phyloP scores from a whole-genome alignment of 2,113 vertebrate genomes.

The Blennius ocellaris region DNA sequence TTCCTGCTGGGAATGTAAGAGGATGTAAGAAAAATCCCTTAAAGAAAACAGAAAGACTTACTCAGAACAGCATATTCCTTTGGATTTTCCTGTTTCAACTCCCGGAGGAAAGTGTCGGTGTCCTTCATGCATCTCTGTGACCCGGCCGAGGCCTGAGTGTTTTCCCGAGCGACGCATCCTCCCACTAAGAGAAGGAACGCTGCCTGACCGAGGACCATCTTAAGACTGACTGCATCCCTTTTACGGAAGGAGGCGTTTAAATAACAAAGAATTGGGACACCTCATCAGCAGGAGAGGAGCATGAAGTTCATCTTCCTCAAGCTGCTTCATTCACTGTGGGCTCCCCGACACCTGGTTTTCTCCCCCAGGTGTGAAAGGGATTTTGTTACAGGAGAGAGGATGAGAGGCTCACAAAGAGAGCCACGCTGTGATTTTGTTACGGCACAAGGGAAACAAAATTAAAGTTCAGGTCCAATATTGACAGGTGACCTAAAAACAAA shows the following conservation, averaged over 20 bases:
- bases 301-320: conserved; percentile 55
- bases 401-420: neutral
- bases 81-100: conserved; percentile 82
- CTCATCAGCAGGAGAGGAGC: conserved; percentile 32
- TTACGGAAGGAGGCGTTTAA: conserved; percentile 65
- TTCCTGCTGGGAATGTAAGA: too few relatives aligned
- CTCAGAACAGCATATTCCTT: conserved; percentile 86
- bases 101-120: conserved; percentile 80
- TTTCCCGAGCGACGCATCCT: conserved; percentile 4
- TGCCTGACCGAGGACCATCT: conserved; percentile 66
- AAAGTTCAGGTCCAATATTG: neutral
- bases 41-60: conserved; percentile 80
- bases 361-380: conserved; percentile 43
- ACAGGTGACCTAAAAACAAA: neutral
- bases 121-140: conserved; percentile 82
- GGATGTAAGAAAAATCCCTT: neutral
- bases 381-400: conserved; percentile 54
- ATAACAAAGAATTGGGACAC: conserved; percentile 51
- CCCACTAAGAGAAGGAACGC: conserved; percentile 44
- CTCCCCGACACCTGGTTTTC: conserved; percentile 35
- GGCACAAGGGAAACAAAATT: conserved; percentile 18
- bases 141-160: conserved; percentile 51
- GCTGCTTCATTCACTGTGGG: neutral
- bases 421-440: conserved; percentile 9
- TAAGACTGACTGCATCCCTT: conserved; percentile 31